Evolutionary conservation across 2,113 vertebrate species (phyloP).

Genomic region (Aspiorhynchus laticeps): DNA sequence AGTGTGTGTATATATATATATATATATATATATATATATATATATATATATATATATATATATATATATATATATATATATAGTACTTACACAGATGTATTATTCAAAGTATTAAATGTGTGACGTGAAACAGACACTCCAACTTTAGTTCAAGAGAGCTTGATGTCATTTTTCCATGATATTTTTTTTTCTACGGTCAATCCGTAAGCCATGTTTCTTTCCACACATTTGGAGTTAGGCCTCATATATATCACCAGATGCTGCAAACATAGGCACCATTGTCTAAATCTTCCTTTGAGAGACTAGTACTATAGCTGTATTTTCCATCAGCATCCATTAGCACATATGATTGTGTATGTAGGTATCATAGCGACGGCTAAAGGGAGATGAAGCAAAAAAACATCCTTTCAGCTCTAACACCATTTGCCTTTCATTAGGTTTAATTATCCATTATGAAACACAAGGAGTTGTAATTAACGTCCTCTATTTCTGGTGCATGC

Average conservation of each 20-base stretch:
- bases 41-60: too few relatives aligned
- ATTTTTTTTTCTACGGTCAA: not conserved
- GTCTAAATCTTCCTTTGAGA: conserved; percentile 17
- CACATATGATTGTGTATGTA: conserved; percentile 1
- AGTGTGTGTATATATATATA: too few relatives aligned
- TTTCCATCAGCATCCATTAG: conserved; percentile 26
- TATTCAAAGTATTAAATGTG: not conserved
- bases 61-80: not conserved
- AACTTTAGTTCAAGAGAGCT: not conserved
- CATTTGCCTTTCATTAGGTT: conserved; percentile 21
- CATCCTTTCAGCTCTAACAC: not conserved
- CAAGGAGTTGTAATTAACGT: not conserved
- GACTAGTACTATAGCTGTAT: not conserved
- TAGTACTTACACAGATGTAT: not conserved
- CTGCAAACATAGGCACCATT: conserved; percentile 46
- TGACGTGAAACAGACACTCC: not conserved
- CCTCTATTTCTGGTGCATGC: not conserved
- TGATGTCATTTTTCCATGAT: not conserved
- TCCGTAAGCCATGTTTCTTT: conserved; percentile 23
- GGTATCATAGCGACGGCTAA: not conserved
- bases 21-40: too few relatives aligned
- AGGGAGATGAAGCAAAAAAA: not conserved
- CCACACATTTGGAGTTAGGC: conserved; percentile 23
- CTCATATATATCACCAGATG: conserved; percentile 15
- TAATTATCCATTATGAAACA: not conserved